Conservation (phyloP, 2,888 invertebrate genomes). For the Vanessa cardui region DNA sequence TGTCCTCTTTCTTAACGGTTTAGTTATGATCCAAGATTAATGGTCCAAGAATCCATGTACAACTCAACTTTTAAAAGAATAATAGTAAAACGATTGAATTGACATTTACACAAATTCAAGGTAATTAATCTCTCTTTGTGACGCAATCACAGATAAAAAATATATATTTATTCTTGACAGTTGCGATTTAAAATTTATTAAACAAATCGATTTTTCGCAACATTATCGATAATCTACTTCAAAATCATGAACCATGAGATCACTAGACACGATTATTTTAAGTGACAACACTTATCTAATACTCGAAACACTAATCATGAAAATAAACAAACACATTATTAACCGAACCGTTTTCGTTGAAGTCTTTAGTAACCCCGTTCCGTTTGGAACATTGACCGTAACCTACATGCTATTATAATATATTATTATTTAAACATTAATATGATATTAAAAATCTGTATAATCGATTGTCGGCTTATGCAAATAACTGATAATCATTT, state of each 20-base stretch:
- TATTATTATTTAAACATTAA: constrained; percentile 7
- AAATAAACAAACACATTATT: constrained; percentile 28
- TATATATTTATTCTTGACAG: too few relatives aligned
- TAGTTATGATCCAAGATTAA: too few relatives aligned
- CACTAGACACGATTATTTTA: not conserved
- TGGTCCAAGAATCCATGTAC: too few relatives aligned
- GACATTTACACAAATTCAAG: too few relatives aligned
- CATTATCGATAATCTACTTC: not conserved
- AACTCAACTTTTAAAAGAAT: too few relatives aligned
- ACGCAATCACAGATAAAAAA: too few relatives aligned
- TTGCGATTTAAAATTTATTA: not conserved
- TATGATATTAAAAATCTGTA: constrained; percentile 34
- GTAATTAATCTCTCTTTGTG: too few relatives aligned
- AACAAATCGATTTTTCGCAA: not conserved
- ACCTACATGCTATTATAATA: constrained; percentile 46
- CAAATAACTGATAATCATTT: constrained; percentile 68
- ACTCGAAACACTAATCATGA: constrained; percentile 19
- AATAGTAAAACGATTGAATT: too few relatives aligned
- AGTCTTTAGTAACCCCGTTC: constrained; percentile 55
- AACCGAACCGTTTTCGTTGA: constrained; percentile 49
- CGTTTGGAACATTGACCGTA: constrained; percentile 52
- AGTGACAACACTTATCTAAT: constrained; percentile 16
- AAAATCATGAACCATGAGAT: not conserved
- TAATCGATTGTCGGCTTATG: constrained; percentile 49
- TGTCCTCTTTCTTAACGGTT: too few relatives aligned